Conservation (phyloP, 2,888 invertebrate genomes). For the Scelioninae gen. 1 region DNA sequence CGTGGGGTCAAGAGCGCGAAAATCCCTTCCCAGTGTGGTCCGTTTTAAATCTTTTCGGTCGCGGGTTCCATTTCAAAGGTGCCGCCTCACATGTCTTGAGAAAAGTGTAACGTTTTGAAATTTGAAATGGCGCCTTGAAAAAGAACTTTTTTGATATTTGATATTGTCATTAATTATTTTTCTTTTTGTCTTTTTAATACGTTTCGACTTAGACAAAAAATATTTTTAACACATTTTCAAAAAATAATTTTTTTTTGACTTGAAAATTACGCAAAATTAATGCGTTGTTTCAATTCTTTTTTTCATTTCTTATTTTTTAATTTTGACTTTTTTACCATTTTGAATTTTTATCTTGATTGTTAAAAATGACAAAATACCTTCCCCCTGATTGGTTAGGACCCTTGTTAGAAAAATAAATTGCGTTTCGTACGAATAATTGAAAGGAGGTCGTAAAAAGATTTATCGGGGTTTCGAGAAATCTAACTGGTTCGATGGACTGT, state of each 20-base stretch:
- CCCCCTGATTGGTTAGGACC: neutral
- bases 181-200: no score
- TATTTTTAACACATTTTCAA: no score
- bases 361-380: slow-evolving; percentile 7
- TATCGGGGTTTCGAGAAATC: slow-evolving; percentile 61
- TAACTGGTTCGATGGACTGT: slow-evolving; percentile 72
- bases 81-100: slow-evolving; percentile 66
- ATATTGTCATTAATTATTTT: neutral
- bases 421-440: slow-evolving; percentile 50
- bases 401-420: slow-evolving; percentile 41
- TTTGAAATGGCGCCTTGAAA: slow-evolving; percentile 58
- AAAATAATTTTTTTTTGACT: no score
- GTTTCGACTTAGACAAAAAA: no score
- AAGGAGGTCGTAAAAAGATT: slow-evolving; percentile 52
- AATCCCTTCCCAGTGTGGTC: slow-evolving; percentile 76
- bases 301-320: no score
- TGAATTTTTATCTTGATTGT: neutral
- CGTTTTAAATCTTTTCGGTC: slow-evolving; percentile 78
- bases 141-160: slow-evolving; percentile 14
- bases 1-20: slow-evolving; percentile 81
- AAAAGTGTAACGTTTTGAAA: slow-evolving; percentile 69
- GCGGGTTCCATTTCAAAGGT: slow-evolving; percentile 77
- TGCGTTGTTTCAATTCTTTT: no score
- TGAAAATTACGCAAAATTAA: no score
- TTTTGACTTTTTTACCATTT: no score